A percentile compares a stretch with the other conserved stretches of the same genome.
phyloP scores from a whole-genome alignment of 2,797 vertebrate genomes.

The Lagodon rhomboides region DNA sequence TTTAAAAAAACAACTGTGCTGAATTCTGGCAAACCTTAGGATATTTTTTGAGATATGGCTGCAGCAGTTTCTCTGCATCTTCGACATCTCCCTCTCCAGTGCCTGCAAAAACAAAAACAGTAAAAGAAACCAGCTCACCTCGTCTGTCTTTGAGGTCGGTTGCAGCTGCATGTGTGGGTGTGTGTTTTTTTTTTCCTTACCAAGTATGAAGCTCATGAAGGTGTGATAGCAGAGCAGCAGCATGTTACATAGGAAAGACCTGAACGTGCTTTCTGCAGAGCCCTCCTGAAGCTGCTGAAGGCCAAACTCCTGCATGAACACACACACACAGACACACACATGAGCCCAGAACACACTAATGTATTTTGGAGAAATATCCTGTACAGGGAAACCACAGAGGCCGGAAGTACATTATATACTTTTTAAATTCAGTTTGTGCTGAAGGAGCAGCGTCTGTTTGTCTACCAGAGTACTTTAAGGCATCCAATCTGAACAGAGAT shows the following conservation, averaged over 20 bases:
- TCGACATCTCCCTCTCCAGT: slow-evolving; percentile 95
- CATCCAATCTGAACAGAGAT: neutral
- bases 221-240: slow-evolving; percentile 98
- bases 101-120: slow-evolving; percentile 80
- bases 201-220: slow-evolving; percentile 98
- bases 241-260: slow-evolving; percentile 97
- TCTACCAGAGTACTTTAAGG: neutral
- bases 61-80: slow-evolving; percentile 94
- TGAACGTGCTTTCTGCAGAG: slow-evolving; percentile 90
- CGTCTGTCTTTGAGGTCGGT: neutral
- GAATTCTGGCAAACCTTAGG: slow-evolving; percentile 86
- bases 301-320: slow-evolving; percentile 89
- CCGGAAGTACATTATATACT: neutral
- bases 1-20: neutral
- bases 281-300: slow-evolving; percentile 96
- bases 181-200: slow-evolving; percentile 78
- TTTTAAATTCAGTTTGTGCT: neutral
- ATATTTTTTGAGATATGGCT: slow-evolving; percentile 94
- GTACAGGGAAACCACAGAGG: slow-evolving; percentile 1
- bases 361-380: neutral
- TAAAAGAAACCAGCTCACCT: neutral
- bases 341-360: neutral
- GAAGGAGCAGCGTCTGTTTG: neutral
- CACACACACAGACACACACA: slow-evolving; percentile 19
- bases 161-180: neutral